Base-by-base conservation (phyloP, 2,888 invertebrate species). In the Gnatocerus cornutus region DNA sequence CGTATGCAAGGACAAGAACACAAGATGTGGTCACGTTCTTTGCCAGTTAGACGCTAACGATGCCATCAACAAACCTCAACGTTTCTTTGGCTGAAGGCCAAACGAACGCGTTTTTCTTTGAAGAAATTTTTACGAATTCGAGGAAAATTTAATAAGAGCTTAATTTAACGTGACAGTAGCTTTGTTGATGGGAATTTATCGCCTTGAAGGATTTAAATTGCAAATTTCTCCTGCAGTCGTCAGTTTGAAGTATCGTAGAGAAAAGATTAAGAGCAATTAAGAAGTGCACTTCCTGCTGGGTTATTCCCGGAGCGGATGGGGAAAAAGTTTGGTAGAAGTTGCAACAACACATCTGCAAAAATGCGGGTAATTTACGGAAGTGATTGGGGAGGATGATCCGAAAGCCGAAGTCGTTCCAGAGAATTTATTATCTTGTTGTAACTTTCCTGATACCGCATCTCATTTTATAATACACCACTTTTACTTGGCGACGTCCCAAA, bases 111-210 rank as follows among this genome's bases (percentile, higher is more conserved):
- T 21, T 10, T n/a, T 10, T n/a, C 10, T n/a, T 10, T n/a, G n/a
- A 9, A 21, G 50, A 27, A 50, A 50, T 50, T 50, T 30, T 30
- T 27, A 10, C 29, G 48, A 50, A 50, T 21, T 21, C 4, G 21
- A 4, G 4, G 21, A 21, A 21, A 21, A 21, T 21, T 21, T 21
- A 21, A 21, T 21, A 21, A n/a, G n/a, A n/a, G n/a, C n/a, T n/a
- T n/a, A n/a, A n/a, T n/a, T n/a, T n/a, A n/a, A 56, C 21, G 43
- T 14, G 59, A 46, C 30, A 27, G 10, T 39, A 12, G 59, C 59
- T 59, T 45, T 59, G 59, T 59, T 59, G 59, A 59, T 59, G 45
- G 59, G 43, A 45, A 59, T 59, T 59, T 59, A 59, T 59, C 21
- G 59, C 12, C 21, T 9, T 14, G 9, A 1, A 41, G 56, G 21